These are phyloP conservation scores for Drosophila repletoides DNA, from an alignment of 1,140 invertebrate species.

Conservation along the genomic window DNA sequence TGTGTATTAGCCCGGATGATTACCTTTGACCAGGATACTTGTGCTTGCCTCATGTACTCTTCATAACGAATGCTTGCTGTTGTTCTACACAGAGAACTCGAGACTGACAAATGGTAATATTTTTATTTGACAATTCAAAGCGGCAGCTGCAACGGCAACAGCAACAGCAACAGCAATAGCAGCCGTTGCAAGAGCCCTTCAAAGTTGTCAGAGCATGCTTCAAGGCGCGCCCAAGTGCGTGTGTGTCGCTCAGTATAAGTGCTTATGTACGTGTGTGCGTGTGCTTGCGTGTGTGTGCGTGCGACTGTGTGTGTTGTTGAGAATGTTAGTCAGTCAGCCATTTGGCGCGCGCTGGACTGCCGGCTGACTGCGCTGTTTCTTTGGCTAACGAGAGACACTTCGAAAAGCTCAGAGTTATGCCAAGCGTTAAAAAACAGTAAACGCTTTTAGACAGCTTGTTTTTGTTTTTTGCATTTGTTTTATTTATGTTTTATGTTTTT, in stretches of 20 bases:
- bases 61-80: constrained; percentile 58
- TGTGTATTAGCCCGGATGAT: too few relatives aligned
- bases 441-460: constrained; percentile 40
- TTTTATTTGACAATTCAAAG: neutral
- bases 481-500: constrained; percentile 1
- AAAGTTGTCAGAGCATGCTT: constrained; percentile 73
- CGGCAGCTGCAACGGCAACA: constrained; percentile 19
- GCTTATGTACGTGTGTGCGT: neutral
- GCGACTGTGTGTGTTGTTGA: constrained; percentile 6
- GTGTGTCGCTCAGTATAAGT: constrained; percentile 26
- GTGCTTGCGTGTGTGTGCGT: neutral
- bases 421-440: constrained; percentile 37
- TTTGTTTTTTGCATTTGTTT: neutral
- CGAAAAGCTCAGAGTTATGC: constrained; percentile 31
- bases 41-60: too few relatives aligned
- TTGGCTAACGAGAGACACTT: constrained; percentile 11
- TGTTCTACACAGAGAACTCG: too few relatives aligned
- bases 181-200: constrained; percentile 61
- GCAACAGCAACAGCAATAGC: constrained; percentile 18
- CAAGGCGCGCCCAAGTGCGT: constrained; percentile 64
- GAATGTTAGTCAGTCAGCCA: constrained; percentile 29
- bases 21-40: neutral
- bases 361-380: constrained; percentile 2
- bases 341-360: constrained; percentile 40
- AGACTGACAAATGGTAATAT: constrained; percentile 10